Conservation (phyloP, 2,797 vertebrate species). For the Lates japonicus region DNA sequence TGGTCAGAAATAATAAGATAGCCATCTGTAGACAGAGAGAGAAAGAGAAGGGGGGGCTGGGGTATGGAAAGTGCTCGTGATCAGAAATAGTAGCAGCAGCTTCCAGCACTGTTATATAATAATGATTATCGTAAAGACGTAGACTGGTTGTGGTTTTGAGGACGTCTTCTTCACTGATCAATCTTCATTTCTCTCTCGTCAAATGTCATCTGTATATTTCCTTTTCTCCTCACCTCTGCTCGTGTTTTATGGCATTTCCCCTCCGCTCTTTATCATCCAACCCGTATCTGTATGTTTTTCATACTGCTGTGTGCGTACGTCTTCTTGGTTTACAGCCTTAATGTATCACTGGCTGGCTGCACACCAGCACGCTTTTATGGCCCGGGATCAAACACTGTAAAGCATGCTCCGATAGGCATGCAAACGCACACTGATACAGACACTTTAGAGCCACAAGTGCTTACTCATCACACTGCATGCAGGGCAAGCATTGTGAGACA, state of each 20-base stretch:
- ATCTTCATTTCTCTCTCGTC: constrained; percentile 13
- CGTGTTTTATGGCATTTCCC: constrained; percentile 22
- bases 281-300: constrained; percentile 38
- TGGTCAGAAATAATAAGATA: constrained; percentile 78
- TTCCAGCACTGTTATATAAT: constrained; percentile 19
- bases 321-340: constrained; percentile 65
- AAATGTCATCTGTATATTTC: neutral
- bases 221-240: constrained; percentile 1
- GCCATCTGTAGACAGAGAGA: constrained; percentile 68
- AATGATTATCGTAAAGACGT: constrained; percentile 26
- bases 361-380: constrained; percentile 73
- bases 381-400: constrained; percentile 68
- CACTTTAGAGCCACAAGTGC: constrained; percentile 62
- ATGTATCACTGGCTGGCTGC: constrained; percentile 67
- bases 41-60: neutral
- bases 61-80: neutral
- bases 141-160: constrained; percentile 23
- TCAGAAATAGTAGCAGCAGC: constrained; percentile 21
- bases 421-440: constrained; percentile 55
- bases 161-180: constrained; percentile 6
- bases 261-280: constrained; percentile 31
- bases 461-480: constrained; percentile 67
- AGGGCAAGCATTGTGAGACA: constrained; percentile 20
- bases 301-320: constrained; percentile 21
- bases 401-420: constrained; percentile 57